Evolutionary conservation across 2,113 vertebrate species (phyloP), one percentile per base, ranked within the genome.

Genomic region (Spheniscus mendiculus): DNA sequence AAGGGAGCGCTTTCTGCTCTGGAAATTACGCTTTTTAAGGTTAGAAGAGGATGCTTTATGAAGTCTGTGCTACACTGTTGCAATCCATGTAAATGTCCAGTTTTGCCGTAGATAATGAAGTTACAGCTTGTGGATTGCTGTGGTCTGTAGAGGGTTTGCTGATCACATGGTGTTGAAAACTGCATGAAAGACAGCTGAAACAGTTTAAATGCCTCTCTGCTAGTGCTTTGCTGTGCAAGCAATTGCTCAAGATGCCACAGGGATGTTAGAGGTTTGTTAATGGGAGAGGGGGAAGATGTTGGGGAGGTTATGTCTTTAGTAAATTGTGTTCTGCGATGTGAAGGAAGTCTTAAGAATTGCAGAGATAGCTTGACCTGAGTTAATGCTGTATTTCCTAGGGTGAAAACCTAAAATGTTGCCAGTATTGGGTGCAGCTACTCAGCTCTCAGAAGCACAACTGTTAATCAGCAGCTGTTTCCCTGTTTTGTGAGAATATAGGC

Each of bases 1-100:
- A 93, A 91, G 63, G n/a, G 61, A 96, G 61, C 80, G 29, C 80
- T 92, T 94, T 96, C 56, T 93, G 45, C 88, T 91, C 66, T 85
- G 87, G 81, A 95, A 97, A 96, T 95, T 38, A 94, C 1, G 10
- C 62, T 91, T 93, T 76, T 91, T 91, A 70, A 91, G 70, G 58
- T 91, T 89, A 77, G 52, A 80, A 94, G 50, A 93, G 56, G 62
- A 59, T 96, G 62, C 53, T 89, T 94, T 87, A 45, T 70, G 85
- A 93, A 88, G 58, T 79, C 80, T 67, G 7, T 71, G 21, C 81
- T 49, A 32, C 20, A 5, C 44, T 76, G 61, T 59, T 85, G 56
- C 49, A 84, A 45, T 71, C 53, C 40, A 23, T 30, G 44, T 82
- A 87, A 66, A 80, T 0, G 0, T 91, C 38, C 32, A 50, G 73